Evolutionary conservation across 2,797 vertebrate species (phyloP), one percentile per base, ranked within the genome.

Genomic region (Tarsius wallacei): DNA sequence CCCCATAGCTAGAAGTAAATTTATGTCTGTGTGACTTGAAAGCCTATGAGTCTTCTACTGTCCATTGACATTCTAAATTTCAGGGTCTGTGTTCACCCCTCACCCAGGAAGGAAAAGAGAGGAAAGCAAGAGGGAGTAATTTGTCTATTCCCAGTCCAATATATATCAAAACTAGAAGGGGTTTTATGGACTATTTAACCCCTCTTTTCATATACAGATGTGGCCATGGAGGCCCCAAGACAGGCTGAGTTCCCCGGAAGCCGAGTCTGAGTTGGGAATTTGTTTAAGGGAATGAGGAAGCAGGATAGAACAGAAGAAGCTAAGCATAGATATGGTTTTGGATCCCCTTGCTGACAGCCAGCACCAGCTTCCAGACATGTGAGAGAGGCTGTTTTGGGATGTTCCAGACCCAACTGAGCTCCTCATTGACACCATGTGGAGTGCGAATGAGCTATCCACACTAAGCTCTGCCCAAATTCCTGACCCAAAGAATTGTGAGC

Each of bases 361-460:
- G 55, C 21, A 53, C 19, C 28, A 59, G 63, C 28, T 49, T 63
- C n/a, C 68, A 2, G 8, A 26, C 51, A 15, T 71, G 61, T 22
- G 16, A 47, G 19, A 0, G n/a, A 49, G 10, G 17, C 13, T 28
- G 0, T 10, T 31, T 64, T 42, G 21, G 7, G 55, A 36, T 57
- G 15, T 15, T 63, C 31, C 16, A 31, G 31, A 28, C 9, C 19
- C 24, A 17, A 7, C 0, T 2, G 0, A 55, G 7, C 24, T 74
- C 53, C 28, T 9, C 13, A 63, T 1, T 12, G 14, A 19, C 10
- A 28, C 15, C 53, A n/a, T 1, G 2, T 42, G 7, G 28, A 68
- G 5, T 7, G 47, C 2, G 33, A 11, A 15, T 36, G 31, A 51
- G 7, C 24, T 47, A 49, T 49, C 15, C 51, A 47, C 28, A 24